A percentile compares a stretch with the other conserved stretches of the same genome.
These are phyloP conservation scores for Alouatta palliata DNA, from an alignment of 2,113 vertebrate species.

Conservation along the genomic window DNA sequence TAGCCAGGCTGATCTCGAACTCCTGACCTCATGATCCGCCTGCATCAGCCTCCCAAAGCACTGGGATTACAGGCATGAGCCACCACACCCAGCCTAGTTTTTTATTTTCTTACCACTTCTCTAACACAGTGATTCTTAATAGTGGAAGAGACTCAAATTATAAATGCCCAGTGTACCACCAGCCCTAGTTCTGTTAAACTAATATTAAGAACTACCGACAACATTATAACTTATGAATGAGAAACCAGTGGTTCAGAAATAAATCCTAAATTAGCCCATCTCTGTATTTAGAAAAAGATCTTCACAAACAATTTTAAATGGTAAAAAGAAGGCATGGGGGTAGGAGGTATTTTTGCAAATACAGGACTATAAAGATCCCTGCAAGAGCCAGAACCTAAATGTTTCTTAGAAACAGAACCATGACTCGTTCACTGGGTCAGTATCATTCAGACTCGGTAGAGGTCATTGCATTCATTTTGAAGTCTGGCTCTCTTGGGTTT, in stretches of 20 bases:
- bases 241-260: not conserved
- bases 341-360: not conserved
- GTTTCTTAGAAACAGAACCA: not conserved
- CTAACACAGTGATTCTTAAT: not conserved
- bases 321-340: not conserved
- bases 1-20: too few relatives aligned
- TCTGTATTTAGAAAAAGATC: not conserved
- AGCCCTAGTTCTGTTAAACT: not conserved
- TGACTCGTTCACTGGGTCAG: not conserved
- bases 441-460: not conserved
- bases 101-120: not conserved
- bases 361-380: not conserved
- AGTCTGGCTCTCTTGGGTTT: not conserved
- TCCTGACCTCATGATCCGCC: too few relatives aligned
- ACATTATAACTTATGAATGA: not conserved
- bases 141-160: slow-evolving; percentile 18
- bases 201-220: not conserved
- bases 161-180: not conserved
- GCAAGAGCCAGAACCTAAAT: not conserved
- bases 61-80: too few relatives aligned
- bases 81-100: not conserved
- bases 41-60: too few relatives aligned
- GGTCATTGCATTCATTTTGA: not conserved
- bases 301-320: not conserved
- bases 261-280: not conserved